Evolutionary conservation across 2,113 vertebrate species (phyloP).

Genomic region (Mormoops blainvillei): DNA sequence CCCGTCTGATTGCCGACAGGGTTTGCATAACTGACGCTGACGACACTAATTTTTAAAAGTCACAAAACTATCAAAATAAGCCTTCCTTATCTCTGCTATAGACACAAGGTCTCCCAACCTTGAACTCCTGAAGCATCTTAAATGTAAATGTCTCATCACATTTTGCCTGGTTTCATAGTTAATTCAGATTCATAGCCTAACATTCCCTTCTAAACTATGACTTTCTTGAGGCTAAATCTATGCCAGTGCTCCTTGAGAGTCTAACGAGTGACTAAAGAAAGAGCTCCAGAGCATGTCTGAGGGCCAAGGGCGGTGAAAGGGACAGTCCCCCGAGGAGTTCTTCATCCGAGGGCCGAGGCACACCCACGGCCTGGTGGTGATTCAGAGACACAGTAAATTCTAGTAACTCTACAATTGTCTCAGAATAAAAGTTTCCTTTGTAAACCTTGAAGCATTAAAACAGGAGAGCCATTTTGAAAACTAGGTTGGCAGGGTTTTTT

Average conservation of each 20-base stretch:
- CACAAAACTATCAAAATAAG: not conserved
- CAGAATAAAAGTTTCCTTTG: not conserved
- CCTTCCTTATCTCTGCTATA: not conserved
- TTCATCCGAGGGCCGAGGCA: not conserved
- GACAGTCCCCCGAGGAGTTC: not conserved
- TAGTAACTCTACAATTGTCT: not conserved
- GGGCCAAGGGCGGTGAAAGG: not conserved
- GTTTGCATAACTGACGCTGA: not conserved
- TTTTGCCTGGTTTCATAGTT: not conserved
- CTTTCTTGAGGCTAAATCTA: not conserved
- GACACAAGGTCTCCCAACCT: not conserved
- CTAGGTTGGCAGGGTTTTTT: not conserved
- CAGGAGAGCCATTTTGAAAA: not conserved
- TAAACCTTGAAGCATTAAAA: not conserved
- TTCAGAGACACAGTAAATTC: too few species aligned
- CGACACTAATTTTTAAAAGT: not conserved
- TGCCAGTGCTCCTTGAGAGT: not conserved
- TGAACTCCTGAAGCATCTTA: not conserved
- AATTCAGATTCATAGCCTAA: not conserved
- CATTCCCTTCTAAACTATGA: not conserved
- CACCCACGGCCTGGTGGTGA: not conserved
- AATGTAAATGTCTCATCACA: not conserved
- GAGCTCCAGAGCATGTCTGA: not conserved
- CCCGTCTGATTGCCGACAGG: not conserved
- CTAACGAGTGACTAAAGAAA: not conserved